Evolutionary conservation across 2,888 invertebrate genomes (phyloP).

Genomic region (Dryomyza anilis): DNA sequence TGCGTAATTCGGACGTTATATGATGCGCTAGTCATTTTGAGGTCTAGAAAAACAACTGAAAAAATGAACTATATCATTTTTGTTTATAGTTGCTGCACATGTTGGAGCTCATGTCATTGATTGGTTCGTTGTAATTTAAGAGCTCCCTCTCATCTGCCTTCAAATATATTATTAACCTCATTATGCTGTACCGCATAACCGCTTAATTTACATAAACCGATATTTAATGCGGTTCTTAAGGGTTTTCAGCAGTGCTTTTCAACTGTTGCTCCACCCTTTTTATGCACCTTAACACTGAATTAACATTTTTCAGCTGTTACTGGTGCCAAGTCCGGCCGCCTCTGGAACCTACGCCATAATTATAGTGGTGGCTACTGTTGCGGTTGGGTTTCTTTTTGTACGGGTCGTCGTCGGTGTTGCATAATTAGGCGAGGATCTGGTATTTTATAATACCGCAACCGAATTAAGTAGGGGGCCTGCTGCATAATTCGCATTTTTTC

Average conservation of each 20-base stretch:
- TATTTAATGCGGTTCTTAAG: not conserved
- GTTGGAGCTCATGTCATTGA: too few relatives aligned
- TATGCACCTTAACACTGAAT: constrained; percentile 45
- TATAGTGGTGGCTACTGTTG: not conserved
- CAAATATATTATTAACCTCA: constrained; percentile 12
- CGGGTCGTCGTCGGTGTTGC: not conserved
- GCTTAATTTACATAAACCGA: constrained; percentile 8
- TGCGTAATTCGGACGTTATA: constrained; percentile 41
- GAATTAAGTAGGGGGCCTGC: too few relatives aligned
- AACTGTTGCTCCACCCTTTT: constrained; percentile 40
- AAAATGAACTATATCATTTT: not conserved
- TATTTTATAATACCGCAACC: too few relatives aligned
- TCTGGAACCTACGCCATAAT: constrained; percentile 4
- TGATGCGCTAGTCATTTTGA: not conserved
- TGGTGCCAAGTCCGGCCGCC: not conserved
- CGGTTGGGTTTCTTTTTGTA: not conserved
- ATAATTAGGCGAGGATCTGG: constrained; percentile 9
- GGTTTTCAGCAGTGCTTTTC: not conserved
- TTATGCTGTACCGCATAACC: constrained; percentile 8
- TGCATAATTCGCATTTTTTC: constrained; percentile 9
- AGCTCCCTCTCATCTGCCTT: too few relatives aligned
- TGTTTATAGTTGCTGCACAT: too few relatives aligned
- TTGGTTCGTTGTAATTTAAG: too few relatives aligned
- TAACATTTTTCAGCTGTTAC: constrained; percentile 36
- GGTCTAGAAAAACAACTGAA: not conserved